These are phyloP conservation scores for Rambutsinella grinnellia DNA, from an alignment of 2,888 invertebrate genomes.

Conservation along the genomic window DNA sequence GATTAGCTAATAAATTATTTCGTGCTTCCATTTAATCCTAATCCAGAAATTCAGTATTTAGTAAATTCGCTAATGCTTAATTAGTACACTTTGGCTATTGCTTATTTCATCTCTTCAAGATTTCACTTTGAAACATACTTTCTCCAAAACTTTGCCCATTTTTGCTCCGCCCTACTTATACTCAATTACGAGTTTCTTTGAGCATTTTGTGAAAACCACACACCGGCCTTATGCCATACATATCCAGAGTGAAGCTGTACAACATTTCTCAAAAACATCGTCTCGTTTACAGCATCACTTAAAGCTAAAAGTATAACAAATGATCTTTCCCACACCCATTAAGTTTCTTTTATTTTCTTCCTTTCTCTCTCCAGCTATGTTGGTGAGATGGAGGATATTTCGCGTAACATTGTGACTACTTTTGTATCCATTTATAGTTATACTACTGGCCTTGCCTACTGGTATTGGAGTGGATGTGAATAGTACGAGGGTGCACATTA, in stretches of 20 bases:
- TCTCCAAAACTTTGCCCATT: too few species aligned
- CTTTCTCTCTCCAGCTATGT: constrained; percentile 5
- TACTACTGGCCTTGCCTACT: too few species aligned
- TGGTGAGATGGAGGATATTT: too few species aligned
- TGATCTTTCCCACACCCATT: constrained; percentile 53
- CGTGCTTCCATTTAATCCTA: too few species aligned
- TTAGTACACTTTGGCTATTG: too few species aligned
- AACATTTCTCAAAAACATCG: constrained; percentile 22
- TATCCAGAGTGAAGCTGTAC: neutral
- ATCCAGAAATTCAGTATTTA: too few species aligned
- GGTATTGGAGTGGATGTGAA: too few species aligned
- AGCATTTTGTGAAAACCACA: neutral
- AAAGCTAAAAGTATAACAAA: constrained; percentile 51
- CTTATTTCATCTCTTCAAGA: too few species aligned
- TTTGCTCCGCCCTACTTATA: neutral
- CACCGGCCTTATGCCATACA: neutral
- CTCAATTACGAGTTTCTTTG: neutral
- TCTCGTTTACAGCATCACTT: constrained; percentile 37
- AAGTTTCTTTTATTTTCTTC: constrained; percentile 29
- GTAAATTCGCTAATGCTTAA: too few species aligned
- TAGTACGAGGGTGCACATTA: too few species aligned
- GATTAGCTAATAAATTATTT: too few species aligned
- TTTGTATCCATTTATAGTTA: neutral
- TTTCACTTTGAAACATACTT: too few species aligned
- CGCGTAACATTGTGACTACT: neutral